A percentile compares a stretch with the other conserved stretches of the same genome.
These are phyloP conservation scores for Chesias legatella DNA, from an alignment of 2,888 invertebrate genomes.

Conservation along the genomic window DNA sequence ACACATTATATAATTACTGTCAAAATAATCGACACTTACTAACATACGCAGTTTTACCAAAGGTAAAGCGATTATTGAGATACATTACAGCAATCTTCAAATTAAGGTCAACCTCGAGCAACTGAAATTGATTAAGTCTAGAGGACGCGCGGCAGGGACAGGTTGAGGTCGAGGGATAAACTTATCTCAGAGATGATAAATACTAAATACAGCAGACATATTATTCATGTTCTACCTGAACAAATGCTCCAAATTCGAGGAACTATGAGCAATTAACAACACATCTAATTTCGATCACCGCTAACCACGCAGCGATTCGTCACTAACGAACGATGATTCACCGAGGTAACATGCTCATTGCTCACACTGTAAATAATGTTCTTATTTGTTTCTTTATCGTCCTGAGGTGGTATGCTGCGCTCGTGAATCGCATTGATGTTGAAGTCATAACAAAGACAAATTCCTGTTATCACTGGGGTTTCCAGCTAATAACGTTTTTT, in stretches of 20 bases:
- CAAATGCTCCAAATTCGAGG: conserved; percentile 4
- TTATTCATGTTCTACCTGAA: not conserved
- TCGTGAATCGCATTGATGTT: not conserved
- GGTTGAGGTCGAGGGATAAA: conserved; percentile 8
- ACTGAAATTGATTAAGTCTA: not conserved
- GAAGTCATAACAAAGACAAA: conserved; percentile 5
- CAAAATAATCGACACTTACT: no score
- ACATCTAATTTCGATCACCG: conserved; percentile 24
- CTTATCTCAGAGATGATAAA: no score
- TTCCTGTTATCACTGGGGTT: not conserved
- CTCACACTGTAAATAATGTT: conserved; percentile 18
- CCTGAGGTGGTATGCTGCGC: conserved; percentile 4
- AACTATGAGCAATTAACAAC: conserved; percentile 22
- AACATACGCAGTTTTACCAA: no score
- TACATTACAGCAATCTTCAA: not conserved
- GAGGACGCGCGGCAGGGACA: conserved; percentile 2
- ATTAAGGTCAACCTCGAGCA: not conserved
- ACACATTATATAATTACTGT: no score
- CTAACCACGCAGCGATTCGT: conserved; percentile 37
- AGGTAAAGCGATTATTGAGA: no score
- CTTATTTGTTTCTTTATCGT: conserved; percentile 30
- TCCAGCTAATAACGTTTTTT: no score
- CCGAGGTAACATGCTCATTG: conserved; percentile 16
- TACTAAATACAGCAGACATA: no score
- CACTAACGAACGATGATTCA: conserved; percentile 36